Base-by-base conservation (phyloP, 2,113 vertebrate genomes). In the Leptobrachium ailaonicum region DNA sequence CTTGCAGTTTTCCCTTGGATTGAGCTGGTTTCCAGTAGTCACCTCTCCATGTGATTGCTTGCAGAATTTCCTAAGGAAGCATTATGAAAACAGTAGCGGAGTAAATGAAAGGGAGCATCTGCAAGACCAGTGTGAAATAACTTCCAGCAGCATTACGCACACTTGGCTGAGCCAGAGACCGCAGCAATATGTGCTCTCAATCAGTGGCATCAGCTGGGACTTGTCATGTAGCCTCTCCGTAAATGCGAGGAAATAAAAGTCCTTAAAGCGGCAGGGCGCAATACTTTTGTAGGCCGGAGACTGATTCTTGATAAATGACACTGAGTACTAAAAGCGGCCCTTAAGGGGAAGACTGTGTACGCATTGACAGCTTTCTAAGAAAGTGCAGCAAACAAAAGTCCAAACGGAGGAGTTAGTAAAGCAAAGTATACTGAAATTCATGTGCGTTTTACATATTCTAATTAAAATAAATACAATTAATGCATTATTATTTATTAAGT, bases 41-140 rank as follows among this genome's bases (percentile, higher is more conserved):
- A 14, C 13, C 13, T 12, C 56, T 60, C 6, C 4, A 12, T 60
- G 56, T 60, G 13, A 60, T 60, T 60, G 56, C 56, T 60, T 13
- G 13, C 56, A 11, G 3, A 2, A 60, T 60, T 70, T 77, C 75
- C 75, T 43, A 68, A 69, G 53, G 64, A 77, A n/a, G 10, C 58
- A 32, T 79, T 54, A 20, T 53, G 44, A 79, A 45, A 79, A 62
- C 77, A 66, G 43, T 66, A 40, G 69, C 68, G 42, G 54, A 45
- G 76, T 62, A 63, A 62, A 71, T 63, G 68, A 79, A 58, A 50
- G 74, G 75, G 66, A 69, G 75, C 75, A 78, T 78, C 68, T 71
- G 68, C 58, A 50, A 12, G 32, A 79, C 41, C 68, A 42, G 77
- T 72, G 77, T 79, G 58, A 79, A 64, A 66, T 79, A 32, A 42